Conservation (phyloP, 2,888 invertebrate species). For the Thysanoteuthis rhombus region DNA sequence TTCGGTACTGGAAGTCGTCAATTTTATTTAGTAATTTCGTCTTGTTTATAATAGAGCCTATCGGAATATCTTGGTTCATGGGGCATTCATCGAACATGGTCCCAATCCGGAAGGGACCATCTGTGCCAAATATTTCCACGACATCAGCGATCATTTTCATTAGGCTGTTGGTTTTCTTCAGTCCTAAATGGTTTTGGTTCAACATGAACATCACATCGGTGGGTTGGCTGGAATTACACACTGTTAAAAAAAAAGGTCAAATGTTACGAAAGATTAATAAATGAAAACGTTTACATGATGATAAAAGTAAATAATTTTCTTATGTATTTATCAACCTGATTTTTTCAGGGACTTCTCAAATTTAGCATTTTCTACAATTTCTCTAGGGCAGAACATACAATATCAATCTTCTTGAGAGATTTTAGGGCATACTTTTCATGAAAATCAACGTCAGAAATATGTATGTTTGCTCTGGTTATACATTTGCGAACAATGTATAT, state of each 20-base stretch:
- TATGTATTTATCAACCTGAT: too few species aligned
- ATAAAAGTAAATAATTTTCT: too few species aligned
- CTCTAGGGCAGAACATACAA: too few species aligned
- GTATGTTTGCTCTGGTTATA: too few species aligned
- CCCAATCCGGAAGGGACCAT: not conserved
- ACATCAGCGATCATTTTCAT: not conserved
- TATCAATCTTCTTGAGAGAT: too few species aligned
- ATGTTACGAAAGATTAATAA: not conserved
- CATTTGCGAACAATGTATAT: too few species aligned
- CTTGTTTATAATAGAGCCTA: not conserved
- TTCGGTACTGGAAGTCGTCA: not conserved
- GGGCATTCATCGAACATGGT: conserved; percentile 18
- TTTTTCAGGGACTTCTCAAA: too few species aligned
- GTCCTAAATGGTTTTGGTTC: not conserved
- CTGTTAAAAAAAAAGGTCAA: not conserved
- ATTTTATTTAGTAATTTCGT: not conserved
- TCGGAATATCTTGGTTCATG: not conserved
- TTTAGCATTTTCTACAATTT: too few species aligned
- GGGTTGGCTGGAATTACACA: not conserved
- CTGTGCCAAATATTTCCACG: not conserved
- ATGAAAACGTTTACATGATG: too few species aligned
- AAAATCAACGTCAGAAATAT: too few species aligned
- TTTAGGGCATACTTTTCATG: too few species aligned
- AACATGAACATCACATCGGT: conserved; percentile 20
- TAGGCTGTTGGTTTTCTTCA: not conserved